Evolutionary conservation across 2,888 invertebrate genomes (phyloP), one percentile per base, ranked within the genome.

Genomic region (Aelia acuminata): DNA sequence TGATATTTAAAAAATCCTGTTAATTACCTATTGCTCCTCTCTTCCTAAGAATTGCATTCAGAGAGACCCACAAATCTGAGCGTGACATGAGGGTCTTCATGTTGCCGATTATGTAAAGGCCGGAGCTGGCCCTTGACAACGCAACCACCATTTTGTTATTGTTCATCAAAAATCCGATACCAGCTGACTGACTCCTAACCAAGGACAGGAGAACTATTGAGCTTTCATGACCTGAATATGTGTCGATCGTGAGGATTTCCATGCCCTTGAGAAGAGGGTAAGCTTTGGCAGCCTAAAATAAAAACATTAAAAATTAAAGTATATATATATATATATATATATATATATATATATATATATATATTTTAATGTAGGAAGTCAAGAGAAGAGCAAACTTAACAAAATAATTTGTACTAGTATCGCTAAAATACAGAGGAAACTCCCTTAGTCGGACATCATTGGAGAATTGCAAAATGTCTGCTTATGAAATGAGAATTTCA

Each of bases 201-300:
- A 97, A 92, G 0, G 97, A 96, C 89, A 97, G 92, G 90, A 97
- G 93, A 87, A 97, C 95, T 91, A 97, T 96, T 91, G 95, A 94
- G 91, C 94, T 95, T 93, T 96, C 97, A 91, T 96, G 95, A 0
- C 97, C 97, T 93, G 97, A 97, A 91, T 94, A 97, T 91, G 96
- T 96, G 92, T 97, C 97, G 1, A 97, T 95, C 0, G 95, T 94
- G 0, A 94, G 94, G 35, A 96, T 94, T 90, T 94, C 93, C 13
- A 96, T 93, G 57, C 94, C 93, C 39, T 92, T 39, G 1, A 89
- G 84, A 1, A 47, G 39, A 1, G 70, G 70, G 13, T 63, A 87
- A 7, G 22, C 18, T 84, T 48, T 26, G 3, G 43, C n/a, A 84
- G 63, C 47, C 86, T 86, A 26, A n/a, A 85, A 13, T 7, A 39